Evolutionary conservation across 1,140 invertebrate species (phyloP).

Genomic region (Polypedilum vanderplanki): DNA sequence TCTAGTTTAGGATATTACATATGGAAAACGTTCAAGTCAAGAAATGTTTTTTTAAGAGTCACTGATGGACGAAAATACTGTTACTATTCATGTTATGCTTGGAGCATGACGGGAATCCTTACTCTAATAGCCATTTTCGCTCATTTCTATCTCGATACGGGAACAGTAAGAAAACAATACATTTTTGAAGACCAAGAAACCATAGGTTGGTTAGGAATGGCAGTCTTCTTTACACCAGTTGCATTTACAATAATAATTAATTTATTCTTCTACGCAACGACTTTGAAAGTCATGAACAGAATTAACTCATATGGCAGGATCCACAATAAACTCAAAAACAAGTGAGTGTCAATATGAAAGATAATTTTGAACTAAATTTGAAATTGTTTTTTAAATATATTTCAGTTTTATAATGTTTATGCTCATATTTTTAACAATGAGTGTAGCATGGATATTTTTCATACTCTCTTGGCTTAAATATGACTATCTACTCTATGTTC

Average conservation of each 20-base stretch:
- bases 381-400: constrained; percentile 38
- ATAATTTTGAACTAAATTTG: constrained; percentile 29
- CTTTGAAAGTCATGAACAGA: constrained; percentile 66
- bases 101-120: constrained; percentile 63
- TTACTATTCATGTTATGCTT: constrained; percentile 73
- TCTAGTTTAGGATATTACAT: constrained; percentile 77
- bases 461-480: constrained; percentile 63
- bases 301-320: constrained; percentile 75
- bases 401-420: constrained; percentile 71
- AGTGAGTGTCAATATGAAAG: constrained; percentile 45
- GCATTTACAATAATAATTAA: constrained; percentile 69
- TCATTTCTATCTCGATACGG: constrained; percentile 69
- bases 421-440: constrained; percentile 64
- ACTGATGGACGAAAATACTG: constrained; percentile 78
- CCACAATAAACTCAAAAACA: constrained; percentile 75
- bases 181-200: constrained; percentile 56
- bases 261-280: constrained; percentile 70
- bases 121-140: constrained; percentile 65
- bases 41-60: constrained; percentile 73
- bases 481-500: constrained; percentile 60
- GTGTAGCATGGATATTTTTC: constrained; percentile 63
- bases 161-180: constrained; percentile 47
- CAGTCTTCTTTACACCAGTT: constrained; percentile 70
- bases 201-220: constrained; percentile 67
- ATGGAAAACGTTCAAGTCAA: constrained; percentile 75